phyloP scores from a whole-genome alignment of 2,888 invertebrate genomes.

The Macropis europaea region DNA sequence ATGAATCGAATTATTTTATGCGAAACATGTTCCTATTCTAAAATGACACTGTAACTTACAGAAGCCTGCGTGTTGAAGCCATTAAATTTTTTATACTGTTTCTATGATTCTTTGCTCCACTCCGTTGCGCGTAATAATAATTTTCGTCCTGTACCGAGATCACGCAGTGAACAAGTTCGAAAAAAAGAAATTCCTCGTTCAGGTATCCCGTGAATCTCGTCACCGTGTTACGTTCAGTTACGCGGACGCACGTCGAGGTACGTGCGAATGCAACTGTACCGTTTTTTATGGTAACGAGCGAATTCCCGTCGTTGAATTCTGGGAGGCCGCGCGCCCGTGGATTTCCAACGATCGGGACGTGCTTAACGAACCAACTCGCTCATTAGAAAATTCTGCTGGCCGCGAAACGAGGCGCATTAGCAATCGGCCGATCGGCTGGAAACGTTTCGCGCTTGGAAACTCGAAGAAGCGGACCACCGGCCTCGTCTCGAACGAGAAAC shows the following conservation, averaged over 20 bases:
- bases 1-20: too few species aligned
- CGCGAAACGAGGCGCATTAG: conserved; percentile 26
- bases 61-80: too few species aligned
- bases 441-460: conserved; percentile 42
- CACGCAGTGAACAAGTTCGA: too few species aligned
- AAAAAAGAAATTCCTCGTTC: background rate
- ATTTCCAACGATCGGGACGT: conserved; percentile 38
- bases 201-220: conserved; percentile 26
- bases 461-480: conserved; percentile 39
- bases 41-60: too few species aligned
- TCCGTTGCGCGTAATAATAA: too few species aligned
- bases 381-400: conserved; percentile 38
- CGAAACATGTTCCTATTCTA: too few species aligned
- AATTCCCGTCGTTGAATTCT: conserved; percentile 43
- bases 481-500: conserved; percentile 14
- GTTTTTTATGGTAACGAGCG: conserved; percentile 52
- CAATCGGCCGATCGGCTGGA: conserved; percentile 40
- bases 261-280: conserved; percentile 57
- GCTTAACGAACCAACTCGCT: conserved; percentile 46
- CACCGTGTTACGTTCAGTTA: conserved; percentile 37
- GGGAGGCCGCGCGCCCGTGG: conserved; percentile 26
- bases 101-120: too few species aligned
- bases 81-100: too few species aligned
- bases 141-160: too few species aligned
- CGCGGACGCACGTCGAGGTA: conserved; percentile 37